Evolutionary conservation across 2,113 vertebrate species (phyloP).

Genomic region (Microtus oregoni): DNA sequence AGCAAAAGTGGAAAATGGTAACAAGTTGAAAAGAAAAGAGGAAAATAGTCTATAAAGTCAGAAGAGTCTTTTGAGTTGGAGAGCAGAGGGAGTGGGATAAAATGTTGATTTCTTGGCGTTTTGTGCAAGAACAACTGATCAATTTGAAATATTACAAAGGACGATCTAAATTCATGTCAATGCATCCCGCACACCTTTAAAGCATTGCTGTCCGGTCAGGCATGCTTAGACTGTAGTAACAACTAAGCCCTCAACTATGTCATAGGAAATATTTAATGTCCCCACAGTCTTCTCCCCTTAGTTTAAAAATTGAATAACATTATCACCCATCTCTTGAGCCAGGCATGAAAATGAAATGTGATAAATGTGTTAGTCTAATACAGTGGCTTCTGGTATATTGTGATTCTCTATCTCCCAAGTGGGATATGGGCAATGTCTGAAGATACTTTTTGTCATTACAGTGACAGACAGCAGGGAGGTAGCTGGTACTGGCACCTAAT

Average conservation of each 20-base stretch:
- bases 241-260: neutral
- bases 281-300: neutral
- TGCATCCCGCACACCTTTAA: neutral
- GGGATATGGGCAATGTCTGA: neutral
- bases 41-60: neutral
- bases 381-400: neutral
- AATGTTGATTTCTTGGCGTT: neutral
- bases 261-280: neutral
- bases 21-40: neutral
- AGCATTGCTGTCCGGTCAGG: neutral
- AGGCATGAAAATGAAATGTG: constrained; percentile 30
- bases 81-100: neutral
- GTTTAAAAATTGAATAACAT: neutral
- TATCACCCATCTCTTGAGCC: neutral
- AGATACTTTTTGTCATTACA: neutral
- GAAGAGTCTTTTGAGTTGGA: neutral
- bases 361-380: neutral
- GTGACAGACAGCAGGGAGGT: too few species aligned
- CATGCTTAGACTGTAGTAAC: neutral
- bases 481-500: neutral
- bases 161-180: neutral
- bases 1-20: neutral
- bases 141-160: neutral
- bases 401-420: neutral
- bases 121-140: neutral